Conservation (phyloP, 2,113 vertebrate genomes). For the Xiphias gladius region DNA sequence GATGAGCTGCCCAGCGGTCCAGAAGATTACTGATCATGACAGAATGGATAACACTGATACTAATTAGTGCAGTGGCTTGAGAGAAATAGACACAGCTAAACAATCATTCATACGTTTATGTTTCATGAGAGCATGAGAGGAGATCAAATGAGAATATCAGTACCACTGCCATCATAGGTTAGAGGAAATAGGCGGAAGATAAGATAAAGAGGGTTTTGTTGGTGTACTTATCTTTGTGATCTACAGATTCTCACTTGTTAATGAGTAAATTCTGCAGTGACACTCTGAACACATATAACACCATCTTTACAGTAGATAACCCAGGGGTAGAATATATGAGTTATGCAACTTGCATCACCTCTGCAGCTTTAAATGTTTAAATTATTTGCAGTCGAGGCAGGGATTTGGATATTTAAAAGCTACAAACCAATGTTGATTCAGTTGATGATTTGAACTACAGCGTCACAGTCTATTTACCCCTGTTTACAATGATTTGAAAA, state of each 20-base stretch:
- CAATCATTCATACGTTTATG: conserved; percentile 53
- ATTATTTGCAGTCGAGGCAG: background rate
- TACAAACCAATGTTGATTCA: background rate
- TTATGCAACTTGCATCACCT: background rate
- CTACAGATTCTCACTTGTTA: conserved; percentile 13
- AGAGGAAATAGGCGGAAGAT: conserved; percentile 14
- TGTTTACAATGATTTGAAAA: background rate
- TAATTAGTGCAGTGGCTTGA: conserved; percentile 32
- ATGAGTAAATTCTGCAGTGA: conserved; percentile 7
- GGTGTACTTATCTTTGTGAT: conserved; percentile 14
- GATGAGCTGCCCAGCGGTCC: conserved; percentile 26
- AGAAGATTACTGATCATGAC: conserved; percentile 23
- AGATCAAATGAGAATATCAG: conserved; percentile 43
- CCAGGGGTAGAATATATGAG: background rate
- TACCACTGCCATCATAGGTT: background rate
- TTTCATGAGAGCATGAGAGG: conserved; percentile 55
- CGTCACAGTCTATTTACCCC: background rate
- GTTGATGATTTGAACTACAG: background rate
- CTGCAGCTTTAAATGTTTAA: background rate
- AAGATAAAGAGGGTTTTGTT: conserved; percentile 13
- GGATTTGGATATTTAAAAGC: background rate
- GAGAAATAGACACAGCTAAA: conserved; percentile 36
- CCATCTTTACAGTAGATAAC: background rate
- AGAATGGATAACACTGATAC: conserved; percentile 44
- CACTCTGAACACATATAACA: background rate